Evolutionary conservation across 2,797 vertebrate genomes (phyloP).

Genomic region (Ispidina lecontei): DNA sequence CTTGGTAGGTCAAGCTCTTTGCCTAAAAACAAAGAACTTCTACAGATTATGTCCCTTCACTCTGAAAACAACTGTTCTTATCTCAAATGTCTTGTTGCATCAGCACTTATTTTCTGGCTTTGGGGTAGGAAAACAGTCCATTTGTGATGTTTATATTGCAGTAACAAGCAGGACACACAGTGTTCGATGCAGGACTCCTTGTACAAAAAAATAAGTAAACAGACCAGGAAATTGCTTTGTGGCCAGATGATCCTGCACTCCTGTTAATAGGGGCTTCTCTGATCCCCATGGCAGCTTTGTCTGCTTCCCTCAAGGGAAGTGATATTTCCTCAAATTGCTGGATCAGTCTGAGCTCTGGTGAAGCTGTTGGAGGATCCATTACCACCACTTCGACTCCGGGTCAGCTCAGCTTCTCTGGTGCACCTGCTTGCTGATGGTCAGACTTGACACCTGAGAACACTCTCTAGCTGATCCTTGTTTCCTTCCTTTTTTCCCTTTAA

Average conservation of each 20-base stretch:
- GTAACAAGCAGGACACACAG: background rate
- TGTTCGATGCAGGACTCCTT: background rate
- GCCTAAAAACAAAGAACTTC: background rate
- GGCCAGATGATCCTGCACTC: background rate
- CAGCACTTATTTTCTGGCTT: conserved; percentile 16
- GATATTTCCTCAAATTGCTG: background rate
- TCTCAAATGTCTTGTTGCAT: background rate
- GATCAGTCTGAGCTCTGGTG: background rate
- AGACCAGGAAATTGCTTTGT: background rate
- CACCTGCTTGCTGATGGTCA: background rate
- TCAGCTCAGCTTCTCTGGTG: background rate
- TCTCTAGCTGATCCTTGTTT: background rate
- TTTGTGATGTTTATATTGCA: conserved; percentile 10
- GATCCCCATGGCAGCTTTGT: background rate
- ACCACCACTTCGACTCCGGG: background rate
- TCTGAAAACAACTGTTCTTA: background rate
- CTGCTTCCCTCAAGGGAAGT: background rate
- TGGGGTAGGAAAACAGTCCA: background rate
- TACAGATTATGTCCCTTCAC: background rate
- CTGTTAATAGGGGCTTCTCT: background rate
- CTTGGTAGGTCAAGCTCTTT: background rate
- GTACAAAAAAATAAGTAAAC: background rate
- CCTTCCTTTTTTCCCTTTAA: background rate
- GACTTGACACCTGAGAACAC: background rate
- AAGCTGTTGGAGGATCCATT: background rate